A percentile compares a stretch with the other conserved stretches of the same genome.
phyloP scores from a whole-genome alignment of 2,888 invertebrate genomes.

The Thera britannica region DNA sequence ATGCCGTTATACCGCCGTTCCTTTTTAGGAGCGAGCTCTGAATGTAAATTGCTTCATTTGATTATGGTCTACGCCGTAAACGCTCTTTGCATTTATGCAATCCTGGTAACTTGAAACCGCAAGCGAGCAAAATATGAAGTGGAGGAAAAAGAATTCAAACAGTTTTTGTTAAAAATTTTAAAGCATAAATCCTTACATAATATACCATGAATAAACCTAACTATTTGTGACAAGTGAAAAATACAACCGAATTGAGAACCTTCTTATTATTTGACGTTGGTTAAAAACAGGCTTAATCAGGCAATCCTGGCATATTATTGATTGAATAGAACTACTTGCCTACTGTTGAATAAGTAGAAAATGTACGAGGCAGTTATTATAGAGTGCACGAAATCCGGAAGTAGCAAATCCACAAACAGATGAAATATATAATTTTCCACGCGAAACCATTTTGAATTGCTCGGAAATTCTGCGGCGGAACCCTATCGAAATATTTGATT shows the following conservation, averaged over 20 bases:
- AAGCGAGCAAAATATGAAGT: slow-evolving; percentile 48
- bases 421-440: slow-evolving; percentile 21
- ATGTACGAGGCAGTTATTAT: not conserved
- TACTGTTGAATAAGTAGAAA: not conserved
- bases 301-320: no score
- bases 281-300: not conserved
- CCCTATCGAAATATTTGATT: slow-evolving; percentile 21
- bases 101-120: slow-evolving; percentile 60
- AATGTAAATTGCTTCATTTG: slow-evolving; percentile 83
- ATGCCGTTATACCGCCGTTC: slow-evolving; percentile 54
- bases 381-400: slow-evolving; percentile 9
- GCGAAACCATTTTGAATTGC: slow-evolving; percentile 21
- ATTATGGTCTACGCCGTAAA: slow-evolving; percentile 74
- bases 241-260: no score
- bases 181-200: no score
- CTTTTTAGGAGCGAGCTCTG: slow-evolving; percentile 66
- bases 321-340: not conserved
- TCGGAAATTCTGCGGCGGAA: slow-evolving; percentile 16
- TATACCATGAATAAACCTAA: no score
- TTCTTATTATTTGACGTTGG: no score
- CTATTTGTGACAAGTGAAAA: no score
- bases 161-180: no score
- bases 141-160: no score
- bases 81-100: slow-evolving; percentile 77
- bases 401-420: slow-evolving; percentile 16